Conservation (phyloP, 2,888 invertebrate genomes). For the Mycalesis mineus region DNA sequence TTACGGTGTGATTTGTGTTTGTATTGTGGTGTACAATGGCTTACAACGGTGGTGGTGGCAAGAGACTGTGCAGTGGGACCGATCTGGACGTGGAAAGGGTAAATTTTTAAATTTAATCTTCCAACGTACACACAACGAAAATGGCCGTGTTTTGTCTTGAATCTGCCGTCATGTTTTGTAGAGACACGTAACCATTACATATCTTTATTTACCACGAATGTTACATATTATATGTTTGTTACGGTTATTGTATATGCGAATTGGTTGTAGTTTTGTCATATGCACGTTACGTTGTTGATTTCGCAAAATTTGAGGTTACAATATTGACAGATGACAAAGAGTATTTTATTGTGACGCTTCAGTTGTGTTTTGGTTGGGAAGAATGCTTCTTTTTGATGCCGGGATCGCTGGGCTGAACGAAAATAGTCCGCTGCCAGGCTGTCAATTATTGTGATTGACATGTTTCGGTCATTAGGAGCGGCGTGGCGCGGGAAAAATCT, state of each 20-base stretch:
- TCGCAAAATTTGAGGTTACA: conserved; percentile 68
- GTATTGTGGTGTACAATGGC: conserved; percentile 83
- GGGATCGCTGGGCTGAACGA: conserved; percentile 32
- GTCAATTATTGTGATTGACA: conserved; percentile 77
- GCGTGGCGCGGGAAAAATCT: conserved; percentile 32
- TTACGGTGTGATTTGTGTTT: conserved; percentile 75
- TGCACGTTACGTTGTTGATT: conserved; percentile 70
- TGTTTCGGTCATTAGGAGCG: conserved; percentile 62
- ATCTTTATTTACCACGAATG: conserved; percentile 10
- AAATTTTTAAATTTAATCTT: conserved; percentile 46
- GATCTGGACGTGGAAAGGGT: conserved; percentile 76
- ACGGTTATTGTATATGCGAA: conserved; percentile 25
- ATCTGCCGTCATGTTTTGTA: conserved; percentile 55
- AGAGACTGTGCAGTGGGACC: conserved; percentile 74
- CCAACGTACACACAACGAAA: conserved; percentile 56
- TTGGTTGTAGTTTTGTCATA: conserved; percentile 46
- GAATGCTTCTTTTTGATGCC: conserved; percentile 30
- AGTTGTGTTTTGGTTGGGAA: conserved; percentile 21
- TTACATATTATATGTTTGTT: conserved; percentile 1
- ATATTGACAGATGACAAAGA: conserved; percentile 59
- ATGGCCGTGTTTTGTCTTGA: conserved; percentile 70
- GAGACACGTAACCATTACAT: conserved; percentile 14
- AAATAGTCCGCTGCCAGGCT: conserved; percentile 52
- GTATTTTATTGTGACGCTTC: conserved; percentile 32
- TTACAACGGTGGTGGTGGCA: conserved; percentile 83